phyloP scores from a whole-genome alignment of 2,113 vertebrate genomes.

The Alligator mississippiensis region DNA sequence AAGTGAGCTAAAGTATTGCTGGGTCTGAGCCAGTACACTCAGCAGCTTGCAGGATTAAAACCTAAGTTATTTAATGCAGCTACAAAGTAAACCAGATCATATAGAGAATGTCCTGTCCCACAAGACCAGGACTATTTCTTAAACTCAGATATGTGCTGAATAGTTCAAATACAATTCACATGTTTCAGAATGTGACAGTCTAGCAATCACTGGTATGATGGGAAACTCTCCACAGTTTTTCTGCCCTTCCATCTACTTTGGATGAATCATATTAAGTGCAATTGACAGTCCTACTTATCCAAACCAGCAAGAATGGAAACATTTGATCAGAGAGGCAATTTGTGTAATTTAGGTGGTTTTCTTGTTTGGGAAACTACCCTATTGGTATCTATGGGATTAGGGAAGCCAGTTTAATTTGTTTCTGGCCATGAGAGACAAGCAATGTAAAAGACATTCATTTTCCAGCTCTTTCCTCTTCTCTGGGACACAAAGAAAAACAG shows the following conservation, averaged over 20 bases:
- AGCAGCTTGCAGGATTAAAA: slow-evolving; percentile 8
- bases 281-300: slow-evolving; percentile 56
- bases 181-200: not conserved
- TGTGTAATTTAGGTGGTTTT: slow-evolving; percentile 66
- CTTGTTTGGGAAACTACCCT: slow-evolving; percentile 67
- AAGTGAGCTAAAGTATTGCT: slow-evolving; percentile 37
- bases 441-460: slow-evolving; percentile 38
- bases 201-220: rapidly evolving
- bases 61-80: not conserved
- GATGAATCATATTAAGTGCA: slow-evolving; percentile 57
- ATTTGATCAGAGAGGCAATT: slow-evolving; percentile 46
- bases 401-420: slow-evolving; percentile 59
- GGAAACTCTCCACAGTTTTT: slow-evolving; percentile 26
- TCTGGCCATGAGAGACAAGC: slow-evolving; percentile 38
- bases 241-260: slow-evolving; percentile 17
- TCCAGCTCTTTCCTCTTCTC: not conserved
- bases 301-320: slow-evolving; percentile 59
- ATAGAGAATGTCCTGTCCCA: not conserved
- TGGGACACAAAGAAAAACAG: not conserved
- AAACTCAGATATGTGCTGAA: not conserved
- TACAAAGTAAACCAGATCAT: not conserved
- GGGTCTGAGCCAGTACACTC: slow-evolving; percentile 41
- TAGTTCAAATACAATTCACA: not conserved
- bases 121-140: not conserved
- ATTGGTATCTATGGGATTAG: slow-evolving; percentile 69